Conservation (phyloP, 2,797 vertebrate species). For the Arctocebus calabarensis region DNA sequence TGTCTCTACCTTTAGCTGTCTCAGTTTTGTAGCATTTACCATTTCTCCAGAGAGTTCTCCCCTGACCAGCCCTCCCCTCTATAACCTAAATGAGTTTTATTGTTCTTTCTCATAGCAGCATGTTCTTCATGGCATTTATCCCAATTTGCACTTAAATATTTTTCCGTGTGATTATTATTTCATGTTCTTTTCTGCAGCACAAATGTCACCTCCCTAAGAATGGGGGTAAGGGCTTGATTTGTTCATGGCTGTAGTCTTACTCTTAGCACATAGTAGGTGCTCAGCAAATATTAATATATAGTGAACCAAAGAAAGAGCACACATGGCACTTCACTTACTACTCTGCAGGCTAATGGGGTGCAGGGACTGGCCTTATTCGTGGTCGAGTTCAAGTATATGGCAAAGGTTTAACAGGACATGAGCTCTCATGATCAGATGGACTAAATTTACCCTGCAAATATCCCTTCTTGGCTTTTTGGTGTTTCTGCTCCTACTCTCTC, state of each 20-base stretch:
- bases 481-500: background rate
- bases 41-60: constrained; percentile 26
- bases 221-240: background rate
- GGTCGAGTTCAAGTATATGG: background rate
- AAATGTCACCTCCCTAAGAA: constrained; percentile 45
- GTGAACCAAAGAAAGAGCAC: background rate
- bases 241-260: background rate
- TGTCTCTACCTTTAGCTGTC: background rate
- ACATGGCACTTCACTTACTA: background rate
- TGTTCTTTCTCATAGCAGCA: constrained; percentile 40
- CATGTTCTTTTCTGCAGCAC: constrained; percentile 61
- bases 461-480: background rate
- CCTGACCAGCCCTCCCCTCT: background rate
- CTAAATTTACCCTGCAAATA: background rate
- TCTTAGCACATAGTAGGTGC: background rate
- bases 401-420: background rate
- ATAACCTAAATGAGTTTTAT: background rate
- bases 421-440: background rate
- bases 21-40: background rate
- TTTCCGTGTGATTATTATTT: constrained; percentile 78
- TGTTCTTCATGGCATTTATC: constrained; percentile 69
- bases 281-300: background rate
- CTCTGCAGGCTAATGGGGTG: background rate
- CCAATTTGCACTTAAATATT: constrained; percentile 78
- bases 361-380: background rate